A percentile compares a stretch with the other conserved stretches of the same genome.
phyloP scores from a whole-genome alignment of 2,888 invertebrate species.

The Ormyrus pomaceus region DNA sequence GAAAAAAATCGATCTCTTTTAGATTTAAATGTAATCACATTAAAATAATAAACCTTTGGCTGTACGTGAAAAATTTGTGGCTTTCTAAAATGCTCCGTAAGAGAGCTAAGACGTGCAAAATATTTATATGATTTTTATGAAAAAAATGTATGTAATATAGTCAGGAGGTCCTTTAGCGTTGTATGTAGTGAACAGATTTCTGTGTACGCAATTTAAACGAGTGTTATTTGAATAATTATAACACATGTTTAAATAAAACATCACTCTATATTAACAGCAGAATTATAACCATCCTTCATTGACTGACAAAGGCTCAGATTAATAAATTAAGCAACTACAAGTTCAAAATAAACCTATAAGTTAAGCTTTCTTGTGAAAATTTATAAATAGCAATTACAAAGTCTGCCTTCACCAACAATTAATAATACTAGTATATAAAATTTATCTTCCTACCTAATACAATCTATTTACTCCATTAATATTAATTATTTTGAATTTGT shows the following conservation, averaged over 20 bases:
- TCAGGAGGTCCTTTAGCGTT: conserved; percentile 35
- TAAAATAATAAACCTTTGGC: too few species aligned
- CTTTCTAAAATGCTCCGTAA: not conserved
- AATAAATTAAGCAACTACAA: conserved; percentile 22
- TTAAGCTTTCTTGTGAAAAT: conserved; percentile 23
- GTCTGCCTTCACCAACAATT: conserved; percentile 35
- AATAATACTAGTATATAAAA: not conserved
- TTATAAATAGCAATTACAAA: conserved; percentile 25
- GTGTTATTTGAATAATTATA: conserved; percentile 8
- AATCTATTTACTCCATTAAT: not conserved
- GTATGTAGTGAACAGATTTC: conserved; percentile 14
- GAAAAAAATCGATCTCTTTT: too few species aligned
- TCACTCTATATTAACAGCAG: conserved; percentile 12
- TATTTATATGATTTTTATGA: conserved; percentile 20
- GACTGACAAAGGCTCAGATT: not conserved
- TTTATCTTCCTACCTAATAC: not conserved
- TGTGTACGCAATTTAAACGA: conserved; percentile 1
- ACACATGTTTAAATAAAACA: conserved; percentile 15
- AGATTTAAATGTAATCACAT: too few species aligned
- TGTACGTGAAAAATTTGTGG: too few species aligned
- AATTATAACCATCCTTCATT: conserved; percentile 9
- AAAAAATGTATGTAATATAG: conserved; percentile 47
- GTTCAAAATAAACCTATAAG: conserved; percentile 43
- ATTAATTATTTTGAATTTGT: not conserved
- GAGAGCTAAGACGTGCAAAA: conserved; percentile 4